A percentile compares a stretch with the other conserved stretches of the same genome.
Conservation (phyloP, 2,113 vertebrate species). For the Rhynchopsitta pachyrhyncha region DNA sequence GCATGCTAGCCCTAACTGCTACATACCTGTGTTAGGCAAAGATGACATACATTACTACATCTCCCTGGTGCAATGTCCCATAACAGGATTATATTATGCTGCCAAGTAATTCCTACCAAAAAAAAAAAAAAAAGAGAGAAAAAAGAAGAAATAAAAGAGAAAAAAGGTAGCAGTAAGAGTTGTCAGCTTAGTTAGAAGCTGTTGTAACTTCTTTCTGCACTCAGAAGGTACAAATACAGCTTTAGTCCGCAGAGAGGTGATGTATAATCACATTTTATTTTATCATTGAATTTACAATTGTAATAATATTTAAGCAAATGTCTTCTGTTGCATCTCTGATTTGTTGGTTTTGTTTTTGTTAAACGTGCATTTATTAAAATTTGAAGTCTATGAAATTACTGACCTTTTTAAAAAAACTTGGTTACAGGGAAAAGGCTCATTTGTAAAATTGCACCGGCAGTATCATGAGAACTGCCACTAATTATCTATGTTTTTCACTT, state of each 20-base stretch:
- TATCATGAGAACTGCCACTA: neutral
- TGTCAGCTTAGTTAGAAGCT: neutral
- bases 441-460: neutral
- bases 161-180: neutral
- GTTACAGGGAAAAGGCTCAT: neutral
- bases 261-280: neutral
- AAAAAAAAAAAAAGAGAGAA: neutral
- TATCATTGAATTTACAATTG: neutral
- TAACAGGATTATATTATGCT: neutral
- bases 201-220: neutral
- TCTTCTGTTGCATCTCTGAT: neutral
- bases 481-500: neutral
- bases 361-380: neutral
- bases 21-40: neutral
- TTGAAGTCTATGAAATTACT: neutral
- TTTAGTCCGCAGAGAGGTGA: neutral
- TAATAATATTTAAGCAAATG: neutral
- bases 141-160: rapidly evolving
- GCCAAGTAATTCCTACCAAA: neutral
- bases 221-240: neutral
- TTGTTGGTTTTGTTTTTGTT: neutral
- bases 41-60: neutral
- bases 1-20: neutral
- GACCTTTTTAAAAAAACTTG: neutral
- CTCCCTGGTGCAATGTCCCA: neutral